A percentile compares a stretch with the other conserved stretches of the same genome.
Evolutionary conservation across 2,888 invertebrate species (phyloP).

Genomic region (Thelaira solivaga): DNA sequence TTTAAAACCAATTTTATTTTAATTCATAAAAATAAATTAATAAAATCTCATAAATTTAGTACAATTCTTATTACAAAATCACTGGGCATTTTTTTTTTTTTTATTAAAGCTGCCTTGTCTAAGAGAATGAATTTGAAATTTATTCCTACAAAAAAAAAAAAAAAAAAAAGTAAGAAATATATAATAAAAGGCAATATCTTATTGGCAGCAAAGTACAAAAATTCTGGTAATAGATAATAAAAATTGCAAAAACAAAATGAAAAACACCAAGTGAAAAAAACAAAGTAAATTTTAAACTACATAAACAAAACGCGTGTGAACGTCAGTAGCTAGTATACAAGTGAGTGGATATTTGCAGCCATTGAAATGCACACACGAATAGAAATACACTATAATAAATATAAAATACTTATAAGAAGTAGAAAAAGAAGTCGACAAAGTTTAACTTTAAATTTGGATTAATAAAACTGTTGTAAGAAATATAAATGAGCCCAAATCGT

Average conservation of each 20-base stretch:
- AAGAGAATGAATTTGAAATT: too few relatives aligned
- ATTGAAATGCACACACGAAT: not conserved
- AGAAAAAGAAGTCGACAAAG: not conserved
- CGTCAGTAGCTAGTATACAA: conserved; percentile 6
- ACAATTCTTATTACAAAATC: too few relatives aligned
- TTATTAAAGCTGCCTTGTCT: too few relatives aligned
- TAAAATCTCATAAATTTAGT: too few relatives aligned
- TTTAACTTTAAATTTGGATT: not conserved
- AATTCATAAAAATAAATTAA: too few relatives aligned
- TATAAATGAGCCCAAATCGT: too few relatives aligned
- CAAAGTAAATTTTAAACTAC: conserved; percentile 39
- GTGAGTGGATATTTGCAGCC: conserved; percentile 32
- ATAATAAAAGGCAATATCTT: too few relatives aligned
- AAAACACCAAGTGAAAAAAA: conserved; percentile 23
- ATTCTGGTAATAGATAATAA: conserved; percentile 31
- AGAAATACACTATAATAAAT: not conserved
- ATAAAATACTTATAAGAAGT: not conserved
- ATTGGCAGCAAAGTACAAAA: conserved; percentile 29
- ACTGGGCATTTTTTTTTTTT: too few relatives aligned
- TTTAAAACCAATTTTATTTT: too few relatives aligned
- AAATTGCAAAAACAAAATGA: not conserved
- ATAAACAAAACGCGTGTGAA: conserved; percentile 58
- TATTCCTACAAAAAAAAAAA: too few relatives aligned
- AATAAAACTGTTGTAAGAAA: too few relatives aligned
- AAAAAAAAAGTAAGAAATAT: too few relatives aligned